Evolutionary conservation across 2,797 vertebrate genomes (phyloP).

Genomic region (Acropternis orthonyx): DNA sequence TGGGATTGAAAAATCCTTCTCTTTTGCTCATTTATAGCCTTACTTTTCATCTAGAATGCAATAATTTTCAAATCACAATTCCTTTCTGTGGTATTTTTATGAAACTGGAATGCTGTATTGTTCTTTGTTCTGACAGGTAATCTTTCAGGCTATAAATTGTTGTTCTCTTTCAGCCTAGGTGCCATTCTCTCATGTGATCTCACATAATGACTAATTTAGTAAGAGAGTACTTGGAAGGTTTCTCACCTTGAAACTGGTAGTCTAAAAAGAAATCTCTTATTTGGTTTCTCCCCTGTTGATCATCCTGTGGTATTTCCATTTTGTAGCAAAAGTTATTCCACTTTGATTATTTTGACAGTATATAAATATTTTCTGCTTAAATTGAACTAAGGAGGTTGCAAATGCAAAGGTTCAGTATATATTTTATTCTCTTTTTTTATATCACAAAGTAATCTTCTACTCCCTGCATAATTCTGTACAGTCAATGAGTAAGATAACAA

Average conservation of each 20-base stretch:
- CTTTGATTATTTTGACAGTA: neutral
- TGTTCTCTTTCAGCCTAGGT: neutral
- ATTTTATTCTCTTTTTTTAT: neutral
- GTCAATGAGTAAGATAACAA: neutral
- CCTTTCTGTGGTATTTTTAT: neutral
- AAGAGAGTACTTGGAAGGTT: neutral
- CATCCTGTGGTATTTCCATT: neutral
- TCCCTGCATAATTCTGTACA: neutral
- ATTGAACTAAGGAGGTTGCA: neutral
- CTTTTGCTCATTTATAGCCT: neutral
- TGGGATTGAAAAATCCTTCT: neutral
- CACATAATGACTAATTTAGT: neutral
- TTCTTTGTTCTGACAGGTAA: neutral
- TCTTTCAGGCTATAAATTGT: neutral
- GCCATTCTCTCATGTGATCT: neutral
- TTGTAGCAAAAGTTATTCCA: neutral
- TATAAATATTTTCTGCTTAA: neutral
- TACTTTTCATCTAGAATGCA: neutral
- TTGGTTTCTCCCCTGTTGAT: neutral
- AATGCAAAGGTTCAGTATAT: neutral
- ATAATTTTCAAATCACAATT: neutral
- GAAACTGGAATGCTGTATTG: neutral
- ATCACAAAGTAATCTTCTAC: neutral
- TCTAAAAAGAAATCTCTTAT: neutral
- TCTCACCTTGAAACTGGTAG: neutral